phyloP scores from a whole-genome alignment of 2,888 invertebrate species.

The Margaritifera margaritifera region DNA sequence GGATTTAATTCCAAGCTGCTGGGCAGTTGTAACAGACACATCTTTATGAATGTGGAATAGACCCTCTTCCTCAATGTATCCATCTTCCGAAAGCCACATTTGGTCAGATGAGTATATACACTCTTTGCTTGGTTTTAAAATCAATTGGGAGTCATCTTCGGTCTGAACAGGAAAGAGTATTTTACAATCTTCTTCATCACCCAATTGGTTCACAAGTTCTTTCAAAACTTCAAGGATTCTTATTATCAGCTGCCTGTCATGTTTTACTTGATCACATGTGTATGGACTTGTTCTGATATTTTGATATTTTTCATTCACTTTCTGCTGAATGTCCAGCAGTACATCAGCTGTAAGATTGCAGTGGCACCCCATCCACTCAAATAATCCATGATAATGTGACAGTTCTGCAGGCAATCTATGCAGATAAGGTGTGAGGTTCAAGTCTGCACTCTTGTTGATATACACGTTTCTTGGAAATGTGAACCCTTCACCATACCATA shows the following conservation, averaged over 20 bases:
- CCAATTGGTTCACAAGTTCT: constrained; percentile 10
- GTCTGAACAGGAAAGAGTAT: constrained; percentile 23
- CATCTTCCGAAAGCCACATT: too few species aligned
- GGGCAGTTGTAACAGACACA: constrained; percentile 47
- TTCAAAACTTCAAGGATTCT: constrained; percentile 15
- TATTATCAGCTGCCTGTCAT: neutral
- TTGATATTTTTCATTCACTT: constrained; percentile 12
- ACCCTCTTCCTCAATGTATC: too few species aligned
- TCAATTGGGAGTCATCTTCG: constrained; percentile 3
- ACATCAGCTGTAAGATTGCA: neutral
- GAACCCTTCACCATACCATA: constrained; percentile 22
- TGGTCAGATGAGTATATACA: constrained; percentile 25
- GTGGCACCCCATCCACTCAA: constrained; percentile 14
- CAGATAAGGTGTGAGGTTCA: constrained; percentile 25
- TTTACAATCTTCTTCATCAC: constrained; percentile 2
- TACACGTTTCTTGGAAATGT: constrained; percentile 4
- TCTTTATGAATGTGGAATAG: constrained; percentile 48
- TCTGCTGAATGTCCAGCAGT: constrained; percentile 3
- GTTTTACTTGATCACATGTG: neutral
- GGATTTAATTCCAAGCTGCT: too few species aligned
- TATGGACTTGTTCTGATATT: neutral
- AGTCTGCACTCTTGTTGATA: constrained; percentile 2
- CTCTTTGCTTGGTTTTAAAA: constrained; percentile 14
- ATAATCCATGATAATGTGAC: constrained; percentile 11
- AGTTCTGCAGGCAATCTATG: constrained; percentile 24